Base-by-base conservation (phyloP, 2,888 invertebrate genomes). In the Cheilosia vulpina region DNA sequence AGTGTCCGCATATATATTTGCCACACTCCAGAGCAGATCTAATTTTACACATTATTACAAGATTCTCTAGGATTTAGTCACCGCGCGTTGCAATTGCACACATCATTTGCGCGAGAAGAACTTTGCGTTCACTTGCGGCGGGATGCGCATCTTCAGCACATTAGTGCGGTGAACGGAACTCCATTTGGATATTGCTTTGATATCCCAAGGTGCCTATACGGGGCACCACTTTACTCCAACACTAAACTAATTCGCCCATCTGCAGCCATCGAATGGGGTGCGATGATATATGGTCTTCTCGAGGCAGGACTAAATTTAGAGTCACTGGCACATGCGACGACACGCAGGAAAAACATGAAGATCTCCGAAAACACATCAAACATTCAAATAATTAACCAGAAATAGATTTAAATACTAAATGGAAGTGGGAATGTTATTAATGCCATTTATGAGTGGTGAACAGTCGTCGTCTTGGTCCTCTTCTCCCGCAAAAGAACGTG, bases 271-370 rank as follows among this genome's bases (percentile, higher is more conserved):
- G 52, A 52, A 73, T 79, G 75, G 80, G 75, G 80, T 71, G 80
- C 60, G 80, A 85, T 85, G 84, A 85, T 85, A 65, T 75, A 84
- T 76, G 80, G 53, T 45, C 75, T 65, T 80, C 84, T 75, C 60
- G 50, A 85, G 76, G 71, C 80, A 85, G 84, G 80, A 76, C 71
- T 58, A 65, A 71, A 71, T 55, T 73, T 76, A 79, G 63, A 52
- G 43, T 43, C 69, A 19, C 21, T n/a, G 38, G 38, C 38, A 38
- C 38, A 38, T 38, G 38, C 38, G 38, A 13, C 38, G 38, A n/a
- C 38, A 43, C 38, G 57, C 9, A 43, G n/a, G 38, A 45, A 3
- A 34, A 63, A 63, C 73, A 63, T 55, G 55, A 63, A 27, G 15
- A 62, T 31, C 62, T 27, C n/a, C 2, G 50, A 34, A 19, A 31